A percentile compares a stretch with the other conserved stretches of the same genome.
Conservation (phyloP, 2,888 invertebrate genomes). For the Ceratothoa steindachneri region DNA sequence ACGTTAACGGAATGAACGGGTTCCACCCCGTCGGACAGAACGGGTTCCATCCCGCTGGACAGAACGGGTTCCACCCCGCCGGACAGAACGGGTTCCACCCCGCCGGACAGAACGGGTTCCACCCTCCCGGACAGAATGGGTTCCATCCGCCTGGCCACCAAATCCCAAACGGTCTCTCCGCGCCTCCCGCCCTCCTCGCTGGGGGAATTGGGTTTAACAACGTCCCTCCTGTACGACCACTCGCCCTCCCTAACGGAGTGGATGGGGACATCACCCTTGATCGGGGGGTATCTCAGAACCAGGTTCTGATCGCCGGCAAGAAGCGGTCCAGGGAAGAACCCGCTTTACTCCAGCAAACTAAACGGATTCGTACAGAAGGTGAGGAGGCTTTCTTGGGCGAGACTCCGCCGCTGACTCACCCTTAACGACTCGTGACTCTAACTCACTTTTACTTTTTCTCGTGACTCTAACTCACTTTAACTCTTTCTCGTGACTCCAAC, state of each 20-base stretch:
- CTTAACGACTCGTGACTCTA: too few relatives aligned
- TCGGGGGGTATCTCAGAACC: constrained; percentile 27
- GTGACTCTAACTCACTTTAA: too few relatives aligned
- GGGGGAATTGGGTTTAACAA: too few relatives aligned
- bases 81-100: neutral
- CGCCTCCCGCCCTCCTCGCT: neutral
- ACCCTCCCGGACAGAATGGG: neutral
- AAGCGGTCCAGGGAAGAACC: constrained; percentile 33
- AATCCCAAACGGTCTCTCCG: neutral
- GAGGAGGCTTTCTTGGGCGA: neutral
- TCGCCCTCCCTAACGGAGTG: too few relatives aligned
- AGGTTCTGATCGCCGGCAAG: constrained; percentile 26
- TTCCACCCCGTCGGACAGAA: neutral
- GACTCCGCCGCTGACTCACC: neutral
- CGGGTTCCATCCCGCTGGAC: neutral
- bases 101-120: neutral
- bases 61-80: neutral
- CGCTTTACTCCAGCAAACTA: constrained; percentile 18
- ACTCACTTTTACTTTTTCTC: too few relatives aligned
- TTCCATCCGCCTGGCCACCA: too few relatives aligned
- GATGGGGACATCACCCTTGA: constrained; percentile 28
- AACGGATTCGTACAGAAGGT: constrained; percentile 37
- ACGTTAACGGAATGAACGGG: neutral
- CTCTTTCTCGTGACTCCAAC: too few relatives aligned
- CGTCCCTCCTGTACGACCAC: too few relatives aligned